phyloP scores from a whole-genome alignment of 1,140 invertebrate species.

The Ceratosolen fusciceps region DNA sequence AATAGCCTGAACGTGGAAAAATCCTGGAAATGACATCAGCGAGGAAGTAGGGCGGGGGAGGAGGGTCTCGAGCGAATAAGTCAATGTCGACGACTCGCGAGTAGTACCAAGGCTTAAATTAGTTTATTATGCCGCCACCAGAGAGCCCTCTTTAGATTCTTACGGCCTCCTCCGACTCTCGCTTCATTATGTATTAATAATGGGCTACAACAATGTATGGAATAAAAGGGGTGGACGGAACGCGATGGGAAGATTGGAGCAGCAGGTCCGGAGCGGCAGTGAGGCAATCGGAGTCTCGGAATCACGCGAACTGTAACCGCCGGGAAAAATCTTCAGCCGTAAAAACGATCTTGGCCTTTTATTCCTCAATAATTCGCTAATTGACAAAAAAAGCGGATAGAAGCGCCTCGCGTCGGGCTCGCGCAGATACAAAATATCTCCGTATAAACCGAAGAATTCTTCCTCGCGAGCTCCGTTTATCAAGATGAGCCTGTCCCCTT shows the following conservation, averaged over 20 bases:
- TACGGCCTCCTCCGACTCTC: not conserved
- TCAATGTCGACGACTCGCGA: too few relatives aligned
- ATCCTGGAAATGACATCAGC: not conserved
- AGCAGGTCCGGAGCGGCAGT: not conserved
- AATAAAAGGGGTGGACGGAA: too few relatives aligned
- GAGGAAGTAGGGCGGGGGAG: not conserved
- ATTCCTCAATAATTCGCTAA: conserved; percentile 14
- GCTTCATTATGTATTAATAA: not conserved
- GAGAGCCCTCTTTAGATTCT: not conserved
- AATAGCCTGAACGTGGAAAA: not conserved
- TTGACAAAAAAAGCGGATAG: conserved; percentile 23
- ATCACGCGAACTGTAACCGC: not conserved
- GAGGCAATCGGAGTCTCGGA: not conserved
- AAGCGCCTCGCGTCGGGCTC: conserved; percentile 7
- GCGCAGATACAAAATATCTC: not conserved
- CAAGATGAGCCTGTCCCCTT: conserved; percentile 44
- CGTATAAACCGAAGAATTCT: conserved; percentile 24
- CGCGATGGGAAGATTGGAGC: not conserved
- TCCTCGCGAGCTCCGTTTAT: conserved; percentile 24
- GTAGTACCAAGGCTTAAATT: too few relatives aligned
- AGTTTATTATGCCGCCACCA: too few relatives aligned
- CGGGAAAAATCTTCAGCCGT: not conserved
- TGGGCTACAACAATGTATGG: not conserved
- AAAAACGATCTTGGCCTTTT: conserved; percentile 17
- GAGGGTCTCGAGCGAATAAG: not conserved